Evolutionary conservation across 2,113 vertebrate genomes (phyloP).

Genomic region (Arothron firmamentum): DNA sequence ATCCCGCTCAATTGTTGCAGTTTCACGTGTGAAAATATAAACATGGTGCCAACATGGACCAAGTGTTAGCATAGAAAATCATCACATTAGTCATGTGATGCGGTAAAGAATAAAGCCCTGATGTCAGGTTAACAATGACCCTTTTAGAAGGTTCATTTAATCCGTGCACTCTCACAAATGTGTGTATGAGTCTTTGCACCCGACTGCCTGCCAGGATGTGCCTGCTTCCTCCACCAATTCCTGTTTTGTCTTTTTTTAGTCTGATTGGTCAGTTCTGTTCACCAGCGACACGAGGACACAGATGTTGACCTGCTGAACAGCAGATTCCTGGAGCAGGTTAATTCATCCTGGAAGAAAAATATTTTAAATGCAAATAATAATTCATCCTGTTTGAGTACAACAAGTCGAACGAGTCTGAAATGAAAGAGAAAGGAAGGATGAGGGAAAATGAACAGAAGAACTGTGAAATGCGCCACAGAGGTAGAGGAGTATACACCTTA

Average conservation of each 20-base stretch:
- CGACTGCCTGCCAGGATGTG: conserved; percentile 32
- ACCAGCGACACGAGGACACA: conserved; percentile 2
- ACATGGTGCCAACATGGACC: too few species aligned
- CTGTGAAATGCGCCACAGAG: neutral
- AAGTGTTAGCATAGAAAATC: too few species aligned
- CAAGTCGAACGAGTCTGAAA: neutral
- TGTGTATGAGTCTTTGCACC: too few species aligned
- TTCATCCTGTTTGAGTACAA: too few species aligned
- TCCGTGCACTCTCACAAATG: too few species aligned
- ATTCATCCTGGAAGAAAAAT: neutral
- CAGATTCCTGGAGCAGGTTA: too few species aligned
- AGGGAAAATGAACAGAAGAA: neutral
- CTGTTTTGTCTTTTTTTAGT: conserved; percentile 44
- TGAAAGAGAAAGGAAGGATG: neutral
- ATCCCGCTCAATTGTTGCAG: too few species aligned
- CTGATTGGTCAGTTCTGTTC: conserved; percentile 45
- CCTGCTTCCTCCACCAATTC: conserved; percentile 54
- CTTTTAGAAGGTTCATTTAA: too few species aligned
- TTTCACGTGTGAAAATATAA: too few species aligned
- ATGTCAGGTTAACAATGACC: neutral
- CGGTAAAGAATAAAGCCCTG: neutral
- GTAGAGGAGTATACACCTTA: neutral
- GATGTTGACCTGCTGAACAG: too few species aligned
- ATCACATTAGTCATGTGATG: neutral
- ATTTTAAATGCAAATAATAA: neutral